Percentiles rank a stretch among this genome's conserved stretches.
Evolutionary conservation across 1,140 invertebrate species (phyloP).

Genomic region (Aplysia californica): DNA sequence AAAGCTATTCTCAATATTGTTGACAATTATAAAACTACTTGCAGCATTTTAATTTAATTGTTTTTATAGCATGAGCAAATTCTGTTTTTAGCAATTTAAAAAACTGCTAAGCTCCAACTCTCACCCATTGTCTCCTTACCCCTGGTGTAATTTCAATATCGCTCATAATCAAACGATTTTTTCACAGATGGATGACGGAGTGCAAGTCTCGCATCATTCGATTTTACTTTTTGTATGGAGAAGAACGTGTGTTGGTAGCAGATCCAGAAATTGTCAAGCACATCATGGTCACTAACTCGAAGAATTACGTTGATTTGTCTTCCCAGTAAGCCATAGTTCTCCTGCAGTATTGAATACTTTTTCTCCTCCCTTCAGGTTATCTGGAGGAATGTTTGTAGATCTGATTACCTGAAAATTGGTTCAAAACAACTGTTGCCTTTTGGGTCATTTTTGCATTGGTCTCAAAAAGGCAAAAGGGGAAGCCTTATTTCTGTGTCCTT

Average conservation of each 20-base stretch:
- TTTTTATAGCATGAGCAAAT: not conserved
- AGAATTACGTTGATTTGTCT: conserved; percentile 48
- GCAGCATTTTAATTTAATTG: not conserved
- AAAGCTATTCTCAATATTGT: too few relatives aligned
- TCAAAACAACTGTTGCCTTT: too few relatives aligned
- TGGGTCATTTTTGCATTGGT: too few relatives aligned
- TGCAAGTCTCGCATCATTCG: conserved; percentile 43
- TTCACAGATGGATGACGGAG: conserved; percentile 41
- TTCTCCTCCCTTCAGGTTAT: too few relatives aligned
- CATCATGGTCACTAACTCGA: conserved; percentile 50
- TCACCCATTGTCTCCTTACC: not conserved
- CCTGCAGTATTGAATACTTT: too few relatives aligned
- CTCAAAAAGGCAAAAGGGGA: too few relatives aligned
- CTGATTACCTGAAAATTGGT: too few relatives aligned
- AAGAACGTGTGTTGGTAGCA: conserved; percentile 45
- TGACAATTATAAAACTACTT: not conserved
- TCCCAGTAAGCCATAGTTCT: too few relatives aligned
- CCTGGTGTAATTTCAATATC: not conserved
- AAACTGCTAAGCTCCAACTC: too few relatives aligned
- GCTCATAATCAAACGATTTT: not conserved
- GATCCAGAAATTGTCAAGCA: conserved; percentile 50
- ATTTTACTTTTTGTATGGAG: conserved; percentile 50
- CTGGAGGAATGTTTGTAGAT: too few relatives aligned
- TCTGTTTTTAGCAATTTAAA: too few relatives aligned
- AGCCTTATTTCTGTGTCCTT: too few relatives aligned